These are phyloP conservation scores for Dasypogon diadema DNA, from an alignment of 2,888 invertebrate species.

Conservation along the genomic window DNA sequence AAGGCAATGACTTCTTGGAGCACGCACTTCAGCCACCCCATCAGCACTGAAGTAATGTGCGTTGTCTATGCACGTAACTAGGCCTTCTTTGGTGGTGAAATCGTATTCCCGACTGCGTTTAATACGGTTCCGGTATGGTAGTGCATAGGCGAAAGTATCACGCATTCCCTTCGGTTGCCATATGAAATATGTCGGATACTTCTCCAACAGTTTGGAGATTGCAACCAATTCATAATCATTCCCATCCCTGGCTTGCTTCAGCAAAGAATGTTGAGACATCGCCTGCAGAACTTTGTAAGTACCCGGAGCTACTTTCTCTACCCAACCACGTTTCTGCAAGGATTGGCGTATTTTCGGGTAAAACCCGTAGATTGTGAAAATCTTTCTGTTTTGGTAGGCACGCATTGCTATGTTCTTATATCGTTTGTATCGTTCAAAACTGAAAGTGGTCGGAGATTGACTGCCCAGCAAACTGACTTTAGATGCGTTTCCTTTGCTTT, in stretches of 20 bases:
- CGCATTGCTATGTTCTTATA: conserved; percentile 41
- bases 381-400: conserved; percentile 64
- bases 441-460: background rate
- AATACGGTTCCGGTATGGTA: conserved; percentile 64
- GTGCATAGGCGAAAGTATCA: conserved; percentile 60
- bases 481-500: background rate
- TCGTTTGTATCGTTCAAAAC: conserved; percentile 50
- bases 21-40: conserved; percentile 70
- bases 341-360: conserved; percentile 67
- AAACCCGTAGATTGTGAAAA: conserved; percentile 65
- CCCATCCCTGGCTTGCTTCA: conserved; percentile 63
- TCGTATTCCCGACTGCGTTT: conserved; percentile 62
- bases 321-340: conserved; percentile 77
- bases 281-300: conserved; percentile 63
- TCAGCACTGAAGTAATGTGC: conserved; percentile 64
- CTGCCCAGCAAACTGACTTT: background rate
- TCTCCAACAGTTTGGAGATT: conserved; percentile 74
- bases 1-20: conserved; percentile 74
- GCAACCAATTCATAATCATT: conserved; percentile 67
- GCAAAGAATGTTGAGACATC: conserved; percentile 61
- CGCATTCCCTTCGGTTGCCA: conserved; percentile 71
- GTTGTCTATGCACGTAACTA: conserved; percentile 66
- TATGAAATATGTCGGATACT: conserved; percentile 77
- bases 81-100: conserved; percentile 70
- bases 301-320: conserved; percentile 74